Evolutionary conservation across 1,140 invertebrate genomes (phyloP), one percentile per base, ranked within the genome.

Genomic region (Ostrea edulis): DNA sequence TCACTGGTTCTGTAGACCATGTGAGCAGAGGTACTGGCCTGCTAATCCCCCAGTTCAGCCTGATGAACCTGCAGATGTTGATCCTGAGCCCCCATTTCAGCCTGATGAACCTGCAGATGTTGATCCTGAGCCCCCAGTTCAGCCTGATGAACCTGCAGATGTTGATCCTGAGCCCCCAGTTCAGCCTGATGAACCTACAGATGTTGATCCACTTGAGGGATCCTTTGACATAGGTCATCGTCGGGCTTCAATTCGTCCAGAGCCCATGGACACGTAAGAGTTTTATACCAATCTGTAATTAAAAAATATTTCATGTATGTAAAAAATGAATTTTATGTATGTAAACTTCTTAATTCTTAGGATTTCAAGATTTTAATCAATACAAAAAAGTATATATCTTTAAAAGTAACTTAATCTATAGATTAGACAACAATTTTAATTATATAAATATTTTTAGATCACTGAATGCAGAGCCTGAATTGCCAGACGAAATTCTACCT

Each of bases 391-490:
- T n/a, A n/a, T n/a, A n/a, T n/a, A n/a, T n/a, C n/a, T n/a, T n/a
- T n/a, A n/a, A n/a, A n/a, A n/a, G n/a, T 83, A n/a, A 22, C 12
- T 54, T n/a, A 53, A 25, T 22, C 20, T n/a, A 54, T 83, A 83
- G 9, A 54, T 25, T 84, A 14, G 12, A 55, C 51, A 58, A 84
- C 14, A 55, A 58, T 22, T 11, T 68, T 22, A 25, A 9, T 22
- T 82, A 44, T 51, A 20, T 58, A 25, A 65, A 85, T 35, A n/a
- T 54, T 85, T 85, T 68, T 51, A 85, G 84, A 65, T 85, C 84
- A n/a, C 84, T 85, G 35, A 85, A 85, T 65, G 84, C 84, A 85
- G 84, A 65, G 8, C 84, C 84, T 35, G 84, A 85, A 8, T 62
- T 85, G 29, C 84, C 84, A 9, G 58, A 85, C 29, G 58, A 85